Evolutionary conservation across 2,113 vertebrate species (phyloP), one percentile per base, ranked within the genome.

Genomic region (Daubentonia madagascariensis): DNA sequence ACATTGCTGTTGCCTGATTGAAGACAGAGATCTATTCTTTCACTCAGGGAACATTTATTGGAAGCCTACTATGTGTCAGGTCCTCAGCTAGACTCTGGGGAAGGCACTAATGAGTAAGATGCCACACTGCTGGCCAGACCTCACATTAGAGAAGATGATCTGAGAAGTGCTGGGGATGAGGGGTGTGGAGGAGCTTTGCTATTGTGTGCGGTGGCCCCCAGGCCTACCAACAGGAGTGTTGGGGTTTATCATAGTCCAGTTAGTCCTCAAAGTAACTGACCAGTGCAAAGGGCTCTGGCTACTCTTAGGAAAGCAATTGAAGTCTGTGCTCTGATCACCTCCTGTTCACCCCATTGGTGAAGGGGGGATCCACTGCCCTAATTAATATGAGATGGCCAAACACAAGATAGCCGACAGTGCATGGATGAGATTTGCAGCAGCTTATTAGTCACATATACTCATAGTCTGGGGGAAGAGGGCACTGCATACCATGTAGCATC

Each of bases 21-120:
- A 91, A 97, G 86, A 97, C 89, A 97, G 67, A 87, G 91, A 37
- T 88, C 52, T 79, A 59, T 91, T 93, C 86, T 97, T 95, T 91
- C n/a, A 35, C 43, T 40, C 32, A 10, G 94, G 81, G 85, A 43
- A 61, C 54, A n/a, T 63, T 83, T 81, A 23, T 88, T 57, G 40
- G 73, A 95, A 81, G 50, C 88, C 89, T 95, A 81, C 85, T 85
- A 3, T 76, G 95, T 88, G 70, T 40, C 17, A 43, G 45, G 68
- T 73, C 65, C 70, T 85, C 30, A 17, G 12, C 85, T 89, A 61
- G 80, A 59, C 37, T 61, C 59, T 28, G 13, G 40, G 13, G 9
- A 79, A 79, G n/a, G 32, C 22, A 25, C 50, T 45, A 20, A 85
- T 43, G 80, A 65, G n/a, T 25, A n/a, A 91, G 59, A 32, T 1